phyloP scores from a whole-genome alignment of 2,888 invertebrate species.

The Callimorpha dominula region DNA sequence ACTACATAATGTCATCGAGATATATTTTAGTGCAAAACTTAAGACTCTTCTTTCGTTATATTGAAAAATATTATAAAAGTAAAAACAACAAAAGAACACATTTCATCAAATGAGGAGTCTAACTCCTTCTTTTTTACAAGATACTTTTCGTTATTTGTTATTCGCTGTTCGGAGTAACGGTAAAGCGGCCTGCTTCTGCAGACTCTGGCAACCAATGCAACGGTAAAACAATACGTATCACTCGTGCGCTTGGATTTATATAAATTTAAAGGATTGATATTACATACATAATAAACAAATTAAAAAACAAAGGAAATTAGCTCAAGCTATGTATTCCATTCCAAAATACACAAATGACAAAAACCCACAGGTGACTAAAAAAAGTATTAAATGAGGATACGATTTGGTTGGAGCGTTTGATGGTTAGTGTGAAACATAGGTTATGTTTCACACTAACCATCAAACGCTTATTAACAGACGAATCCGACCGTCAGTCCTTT shows the following conservation, averaged over 20 bases:
- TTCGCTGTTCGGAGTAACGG: conserved; percentile 42
- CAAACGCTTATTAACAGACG: no score
- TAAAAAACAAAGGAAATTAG: neutral
- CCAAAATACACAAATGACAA: neutral
- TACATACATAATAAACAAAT: neutral
- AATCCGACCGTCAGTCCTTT: no score
- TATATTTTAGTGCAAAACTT: no score
- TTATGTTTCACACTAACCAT: no score
- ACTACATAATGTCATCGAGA: no score
- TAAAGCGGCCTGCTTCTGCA: conserved; percentile 50
- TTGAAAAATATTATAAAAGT: neutral
- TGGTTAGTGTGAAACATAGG: no score
- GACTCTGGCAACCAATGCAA: conserved; percentile 45
- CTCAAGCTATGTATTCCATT: neutral
- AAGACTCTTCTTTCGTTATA: neutral
- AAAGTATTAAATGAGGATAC: no score
- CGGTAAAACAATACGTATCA: conserved; percentile 24
- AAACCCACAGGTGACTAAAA: neutral
- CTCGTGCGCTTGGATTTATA: conserved; percentile 14
- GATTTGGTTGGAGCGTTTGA: no score
- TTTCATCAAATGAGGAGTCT: neutral
- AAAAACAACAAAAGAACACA: neutral
- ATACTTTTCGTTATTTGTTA: conserved; percentile 13
- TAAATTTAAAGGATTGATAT: neutral
- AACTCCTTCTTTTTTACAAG: neutral